Conservation (phyloP, 1,140 invertebrate genomes). For the Zaprionus capensis region DNA sequence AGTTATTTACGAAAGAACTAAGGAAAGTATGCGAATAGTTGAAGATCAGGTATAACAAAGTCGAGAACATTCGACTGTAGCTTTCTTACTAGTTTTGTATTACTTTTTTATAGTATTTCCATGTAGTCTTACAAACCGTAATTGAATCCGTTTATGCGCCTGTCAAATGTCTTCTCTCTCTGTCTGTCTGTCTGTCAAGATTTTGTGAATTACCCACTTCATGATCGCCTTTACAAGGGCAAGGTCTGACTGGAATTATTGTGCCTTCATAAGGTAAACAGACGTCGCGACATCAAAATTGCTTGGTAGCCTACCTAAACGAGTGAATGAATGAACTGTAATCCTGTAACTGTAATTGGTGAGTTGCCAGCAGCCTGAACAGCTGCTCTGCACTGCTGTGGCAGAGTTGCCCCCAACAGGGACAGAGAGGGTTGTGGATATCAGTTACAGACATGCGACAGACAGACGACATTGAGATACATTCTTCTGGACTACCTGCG, state of each 20-base stretch:
- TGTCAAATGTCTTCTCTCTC: slow-evolving; percentile 4
- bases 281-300: slow-evolving; percentile 62
- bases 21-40: too few relatives aligned
- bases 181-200: slow-evolving; percentile 14
- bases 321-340: slow-evolving; percentile 13
- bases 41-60: too few relatives aligned
- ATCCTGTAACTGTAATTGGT: slow-evolving; percentile 25
- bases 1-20: neutral
- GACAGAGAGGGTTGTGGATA: slow-evolving; percentile 42
- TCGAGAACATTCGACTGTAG: too few relatives aligned
- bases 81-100: neutral
- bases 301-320: slow-evolving; percentile 1
- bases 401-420: neutral
- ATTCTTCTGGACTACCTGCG: slow-evolving; percentile 51
- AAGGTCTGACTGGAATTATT: neutral
- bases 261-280: slow-evolving; percentile 14
- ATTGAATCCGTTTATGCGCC: slow-evolving; percentile 5
- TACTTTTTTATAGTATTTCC: neutral
- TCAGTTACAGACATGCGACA: slow-evolving; percentile 54
- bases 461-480: slow-evolving; percentile 45
- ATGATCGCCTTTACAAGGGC: slow-evolving; percentile 33
- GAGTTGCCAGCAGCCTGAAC: slow-evolving; percentile 45
- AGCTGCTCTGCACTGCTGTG: slow-evolving; percentile 25
- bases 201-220: slow-evolving; percentile 36
- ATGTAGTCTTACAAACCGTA: neutral